These are phyloP conservation scores for Eunapius fragilis DNA, from an alignment of 37 sponge, comb jelly and placozoan genomes.

Conservation along the genomic window DNA sequence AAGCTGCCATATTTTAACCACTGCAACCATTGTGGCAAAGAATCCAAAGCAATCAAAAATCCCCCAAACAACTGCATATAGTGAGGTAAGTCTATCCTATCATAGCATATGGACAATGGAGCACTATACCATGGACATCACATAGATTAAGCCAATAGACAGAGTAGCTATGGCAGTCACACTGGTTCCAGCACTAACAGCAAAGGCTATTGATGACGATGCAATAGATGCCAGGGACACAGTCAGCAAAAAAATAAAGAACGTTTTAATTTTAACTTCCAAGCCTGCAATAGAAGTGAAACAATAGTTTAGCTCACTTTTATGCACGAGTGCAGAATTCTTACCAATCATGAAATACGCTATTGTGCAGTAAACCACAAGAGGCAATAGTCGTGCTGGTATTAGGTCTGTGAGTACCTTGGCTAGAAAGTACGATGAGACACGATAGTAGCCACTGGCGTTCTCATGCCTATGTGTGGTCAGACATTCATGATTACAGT, in stretches of 20 bases:
- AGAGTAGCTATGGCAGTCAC: slow-evolving; percentile 58
- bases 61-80: slow-evolving; percentile 84
- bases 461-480: slow-evolving; percentile 70
- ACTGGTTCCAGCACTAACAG: slow-evolving; percentile 54
- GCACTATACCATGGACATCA: slow-evolving; percentile 61
- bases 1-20: slow-evolving; percentile 82
- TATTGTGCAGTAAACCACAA: slow-evolving; percentile 49
- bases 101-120: not conserved
- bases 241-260: slow-evolving; percentile 71
- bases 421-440: slow-evolving; percentile 80
- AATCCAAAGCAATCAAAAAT: slow-evolving; percentile 53
- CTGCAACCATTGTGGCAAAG: slow-evolving; percentile 63
- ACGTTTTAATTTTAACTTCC: slow-evolving; percentile 39
- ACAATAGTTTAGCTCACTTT: too few relatives aligned
- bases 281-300: slow-evolving; percentile 37
- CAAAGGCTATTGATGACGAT: slow-evolving; percentile 55
- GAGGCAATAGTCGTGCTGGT: slow-evolving; percentile 70
- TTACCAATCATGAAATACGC: slow-evolving; percentile 82
- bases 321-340: too few relatives aligned
- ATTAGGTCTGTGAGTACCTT: slow-evolving; percentile 68
- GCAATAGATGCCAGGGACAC: slow-evolving; percentile 51
- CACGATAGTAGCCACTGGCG: slow-evolving; percentile 84
- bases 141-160: slow-evolving; percentile 58
- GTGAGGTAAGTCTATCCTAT: not conserved
- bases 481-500: too few relatives aligned